Evolutionary conservation across 2,797 vertebrate genomes (phyloP).

Genomic region (Rachycentron canadum): DNA sequence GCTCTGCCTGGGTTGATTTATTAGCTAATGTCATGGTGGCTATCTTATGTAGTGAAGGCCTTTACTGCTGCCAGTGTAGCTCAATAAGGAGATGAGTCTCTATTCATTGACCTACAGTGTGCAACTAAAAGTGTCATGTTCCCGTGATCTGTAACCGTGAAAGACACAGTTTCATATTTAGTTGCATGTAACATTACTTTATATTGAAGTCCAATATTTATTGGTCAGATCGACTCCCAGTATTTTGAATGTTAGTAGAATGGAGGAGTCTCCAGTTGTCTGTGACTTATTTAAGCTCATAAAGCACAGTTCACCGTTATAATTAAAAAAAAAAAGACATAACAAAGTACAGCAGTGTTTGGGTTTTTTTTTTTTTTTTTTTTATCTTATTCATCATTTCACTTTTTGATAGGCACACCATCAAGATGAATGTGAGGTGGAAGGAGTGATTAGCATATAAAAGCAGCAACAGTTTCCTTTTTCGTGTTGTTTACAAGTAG

Average conservation of each 20-base stretch:
- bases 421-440: neutral
- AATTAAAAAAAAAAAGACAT: constrained; percentile 5
- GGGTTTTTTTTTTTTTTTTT: too few relatives aligned
- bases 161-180: neutral
- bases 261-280: neutral
- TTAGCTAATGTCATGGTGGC: constrained; percentile 56
- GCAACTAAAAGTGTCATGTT: neutral
- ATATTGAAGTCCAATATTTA: neutral
- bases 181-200: neutral
- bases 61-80: constrained; percentile 46
- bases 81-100: constrained; percentile 28
- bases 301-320: neutral
- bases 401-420: neutral
- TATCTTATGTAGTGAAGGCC: constrained; percentile 64
- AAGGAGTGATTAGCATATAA: neutral
- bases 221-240: neutral
- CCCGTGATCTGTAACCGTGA: neutral
- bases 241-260: neutral
- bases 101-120: constrained; percentile 30
- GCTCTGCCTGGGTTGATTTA: constrained; percentile 45
- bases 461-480: neutral
- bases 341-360: constrained; percentile 4
- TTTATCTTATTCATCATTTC: constrained; percentile 8
- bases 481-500: constrained; percentile 1
- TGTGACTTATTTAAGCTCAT: neutral